Evolutionary conservation across 2,113 vertebrate species (phyloP), one percentile per base, ranked within the genome.

Genomic region (Campylomormyrus tamandua): DNA sequence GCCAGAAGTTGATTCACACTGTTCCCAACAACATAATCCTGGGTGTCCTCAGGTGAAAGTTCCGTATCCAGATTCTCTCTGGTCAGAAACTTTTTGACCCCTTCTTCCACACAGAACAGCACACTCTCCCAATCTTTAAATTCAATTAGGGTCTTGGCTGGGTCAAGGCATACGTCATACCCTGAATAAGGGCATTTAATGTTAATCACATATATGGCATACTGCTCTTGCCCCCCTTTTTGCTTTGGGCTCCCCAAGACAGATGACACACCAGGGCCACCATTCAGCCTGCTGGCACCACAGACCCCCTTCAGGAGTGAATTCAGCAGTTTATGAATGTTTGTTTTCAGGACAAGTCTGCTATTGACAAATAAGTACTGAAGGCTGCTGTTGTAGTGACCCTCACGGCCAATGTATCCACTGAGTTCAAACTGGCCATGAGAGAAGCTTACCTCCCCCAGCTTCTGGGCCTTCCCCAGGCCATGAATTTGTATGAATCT

Each of bases 401-500:
- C 97, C 92, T 98, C 97, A 66, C 92, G 95, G 89, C 98, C 96
- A 50, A 99, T 95, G 92, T 96, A 94, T 24, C 99, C 99, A 1
- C 2, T 94, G 50, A 98, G 93, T 77, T 97, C 95, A 95, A 98
- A 97, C 87, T 94, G 96, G 21, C 93, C 94, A 42, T 92, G 95
- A 0, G 92, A 93, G 94, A 97, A 92, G 58, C 92, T 92, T 89
- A 99, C 94, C 94, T 98, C 97, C 92, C 95, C 90, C 66, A 99
- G 95, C 90, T 97, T 98, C 93, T 98, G 97, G 1, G 97, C 96
- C 91, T 94, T 96, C 17, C 93, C 91, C 19, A 96, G 91, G 58
- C 97, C 95, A 92, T 98, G 97, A 87, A 99, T 97, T 92, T 99
- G 98, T 90, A 97, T 95, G 92, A 99, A 99, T n/a, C 98, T 95